phyloP scores from a whole-genome alignment of 2,113 vertebrate genomes.

The Jaculus jaculus region DNA sequence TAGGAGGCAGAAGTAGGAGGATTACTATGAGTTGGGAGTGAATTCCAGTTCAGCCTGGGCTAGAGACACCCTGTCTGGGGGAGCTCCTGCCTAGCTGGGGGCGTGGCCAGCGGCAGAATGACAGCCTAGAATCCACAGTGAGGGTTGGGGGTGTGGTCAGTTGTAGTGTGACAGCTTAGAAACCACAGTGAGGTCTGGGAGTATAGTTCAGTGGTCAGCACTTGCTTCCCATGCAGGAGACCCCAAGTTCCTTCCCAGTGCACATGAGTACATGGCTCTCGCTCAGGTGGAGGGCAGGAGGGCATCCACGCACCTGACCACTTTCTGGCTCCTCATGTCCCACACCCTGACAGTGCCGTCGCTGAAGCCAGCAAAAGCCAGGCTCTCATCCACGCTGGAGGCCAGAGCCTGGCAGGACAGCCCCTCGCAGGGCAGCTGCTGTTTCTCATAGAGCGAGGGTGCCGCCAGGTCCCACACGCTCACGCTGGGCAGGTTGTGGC shows the following conservation, averaged over 20 bases:
- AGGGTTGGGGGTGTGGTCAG: too few species aligned
- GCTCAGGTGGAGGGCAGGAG: not conserved
- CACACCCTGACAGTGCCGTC: conserved; percentile 43
- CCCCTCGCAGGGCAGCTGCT: not conserved
- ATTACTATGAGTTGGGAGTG: too few species aligned
- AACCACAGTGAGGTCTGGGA: too few species aligned
- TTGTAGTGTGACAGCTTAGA: not conserved
- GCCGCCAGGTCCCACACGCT: conserved; percentile 60
- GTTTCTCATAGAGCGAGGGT: not conserved
- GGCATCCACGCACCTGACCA: conserved; percentile 50
- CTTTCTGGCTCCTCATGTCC: conserved; percentile 16
- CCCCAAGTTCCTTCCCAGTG: too few species aligned
- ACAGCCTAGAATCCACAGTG: not conserved
- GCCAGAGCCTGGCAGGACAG: conserved; percentile 67
- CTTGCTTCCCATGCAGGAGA: too few species aligned
- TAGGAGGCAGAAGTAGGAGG: too few species aligned
- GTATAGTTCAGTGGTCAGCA: too few species aligned
- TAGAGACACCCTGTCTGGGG: too few species aligned
- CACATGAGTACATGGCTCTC: too few species aligned
- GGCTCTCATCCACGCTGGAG: not conserved
- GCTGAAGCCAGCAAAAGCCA: conserved; percentile 16
- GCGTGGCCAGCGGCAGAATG: not conserved
- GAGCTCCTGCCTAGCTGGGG: not conserved
- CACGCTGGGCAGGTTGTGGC: conserved; percentile 32
- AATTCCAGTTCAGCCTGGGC: too few species aligned